Evolutionary conservation across 2,797 vertebrate genomes (phyloP).

Genomic region (Argyrosomus regius): DNA sequence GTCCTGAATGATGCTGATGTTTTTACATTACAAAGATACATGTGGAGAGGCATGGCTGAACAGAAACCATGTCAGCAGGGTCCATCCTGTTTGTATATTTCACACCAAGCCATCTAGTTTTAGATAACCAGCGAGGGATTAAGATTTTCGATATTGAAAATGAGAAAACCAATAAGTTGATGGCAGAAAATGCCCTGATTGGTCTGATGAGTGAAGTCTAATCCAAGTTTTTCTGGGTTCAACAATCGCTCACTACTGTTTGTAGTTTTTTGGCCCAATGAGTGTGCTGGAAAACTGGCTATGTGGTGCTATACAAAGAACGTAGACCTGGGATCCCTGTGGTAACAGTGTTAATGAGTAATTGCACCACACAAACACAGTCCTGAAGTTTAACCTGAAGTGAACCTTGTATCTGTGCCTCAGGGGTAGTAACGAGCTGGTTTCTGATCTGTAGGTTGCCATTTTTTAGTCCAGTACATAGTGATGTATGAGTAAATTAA

Average conservation of each 20-base stretch:
- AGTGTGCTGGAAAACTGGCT: not conserved
- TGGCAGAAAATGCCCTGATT: not conserved
- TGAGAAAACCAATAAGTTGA: not conserved
- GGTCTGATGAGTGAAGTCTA: not conserved
- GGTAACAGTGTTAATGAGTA: not conserved
- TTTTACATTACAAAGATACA: constrained; percentile 3
- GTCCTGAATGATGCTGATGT: not conserved
- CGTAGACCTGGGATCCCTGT: too few species aligned
- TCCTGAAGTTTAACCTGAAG: not conserved
- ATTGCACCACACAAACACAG: not conserved
- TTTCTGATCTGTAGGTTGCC: not conserved
- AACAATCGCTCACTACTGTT: not conserved
- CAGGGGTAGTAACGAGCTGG: not conserved
- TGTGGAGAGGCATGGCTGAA: not conserved
- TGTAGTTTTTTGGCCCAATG: not conserved
- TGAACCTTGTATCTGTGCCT: too few species aligned
- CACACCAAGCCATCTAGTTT: not conserved
- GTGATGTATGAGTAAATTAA: not conserved
- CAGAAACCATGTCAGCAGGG: not conserved
- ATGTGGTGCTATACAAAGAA: not conserved
- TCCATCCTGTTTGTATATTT: not conserved
- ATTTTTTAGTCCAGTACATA: not conserved
- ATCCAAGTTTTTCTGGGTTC: not conserved
- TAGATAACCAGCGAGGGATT: not conserved
- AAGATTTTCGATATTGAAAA: not conserved